These are phyloP conservation scores for Anoplopoma fimbria DNA, from an alignment of 2,113 vertebrate genomes.

Conservation along the genomic window DNA sequence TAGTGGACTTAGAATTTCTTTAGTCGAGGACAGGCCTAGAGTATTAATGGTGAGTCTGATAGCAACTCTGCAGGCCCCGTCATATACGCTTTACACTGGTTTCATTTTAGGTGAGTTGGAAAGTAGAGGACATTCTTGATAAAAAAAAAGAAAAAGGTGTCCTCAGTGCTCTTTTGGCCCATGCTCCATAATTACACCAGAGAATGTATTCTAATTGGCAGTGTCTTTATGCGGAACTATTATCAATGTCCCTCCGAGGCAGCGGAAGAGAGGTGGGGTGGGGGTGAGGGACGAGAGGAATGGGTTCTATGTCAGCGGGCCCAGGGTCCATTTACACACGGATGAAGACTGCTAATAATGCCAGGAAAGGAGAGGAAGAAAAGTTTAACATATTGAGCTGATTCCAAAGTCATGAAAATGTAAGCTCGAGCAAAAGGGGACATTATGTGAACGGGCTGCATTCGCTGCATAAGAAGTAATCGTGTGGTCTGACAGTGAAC, in stretches of 20 bases:
- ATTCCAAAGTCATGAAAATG: constrained; percentile 64
- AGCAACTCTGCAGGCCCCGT: constrained; percentile 12
- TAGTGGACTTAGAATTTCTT: not conserved
- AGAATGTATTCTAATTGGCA: constrained; percentile 82
- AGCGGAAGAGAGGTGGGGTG: constrained; percentile 52
- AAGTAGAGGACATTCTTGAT: constrained; percentile 44
- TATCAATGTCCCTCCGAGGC: constrained; percentile 82
- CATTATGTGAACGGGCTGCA: constrained; percentile 21
- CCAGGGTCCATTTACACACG: constrained; percentile 79
- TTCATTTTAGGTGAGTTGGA: constrained; percentile 26
- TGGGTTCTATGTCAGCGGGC: constrained; percentile 74
- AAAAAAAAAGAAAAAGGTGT: constrained; percentile 53
- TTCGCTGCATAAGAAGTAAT: constrained; percentile 16
- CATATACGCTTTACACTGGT: constrained; percentile 26
- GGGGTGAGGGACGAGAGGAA: constrained; percentile 49
- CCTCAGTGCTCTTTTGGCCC: constrained; percentile 71
- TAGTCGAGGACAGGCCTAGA: not conserved
- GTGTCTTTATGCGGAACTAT: constrained; percentile 81
- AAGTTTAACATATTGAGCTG: constrained; percentile 54
- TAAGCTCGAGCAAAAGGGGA: constrained; percentile 41
- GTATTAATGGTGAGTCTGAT: not conserved
- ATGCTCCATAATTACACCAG: constrained; percentile 76
- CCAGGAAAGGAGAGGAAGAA: constrained; percentile 37
- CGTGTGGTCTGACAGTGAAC: constrained; percentile 14
- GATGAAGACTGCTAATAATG: constrained; percentile 77